These are phyloP conservation scores for Drymonia ruficornis DNA, from an alignment of 2,888 invertebrate genomes.

Conservation along the genomic window DNA sequence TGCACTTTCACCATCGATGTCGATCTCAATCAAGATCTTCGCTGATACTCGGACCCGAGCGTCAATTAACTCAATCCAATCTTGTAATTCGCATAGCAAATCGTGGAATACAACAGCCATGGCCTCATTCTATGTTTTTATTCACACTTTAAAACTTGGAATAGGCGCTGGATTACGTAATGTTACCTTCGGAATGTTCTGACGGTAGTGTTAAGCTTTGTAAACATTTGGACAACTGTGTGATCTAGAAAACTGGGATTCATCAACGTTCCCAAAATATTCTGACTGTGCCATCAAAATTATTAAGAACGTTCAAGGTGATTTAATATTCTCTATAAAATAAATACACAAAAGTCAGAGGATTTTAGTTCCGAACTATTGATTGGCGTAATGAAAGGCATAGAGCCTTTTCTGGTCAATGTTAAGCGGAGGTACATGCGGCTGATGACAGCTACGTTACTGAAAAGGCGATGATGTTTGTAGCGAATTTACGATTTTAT, in stretches of 20 bases:
- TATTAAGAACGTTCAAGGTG: no score
- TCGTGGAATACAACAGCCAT: constrained; percentile 39
- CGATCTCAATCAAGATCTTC: constrained; percentile 14
- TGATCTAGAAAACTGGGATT: constrained; percentile 18
- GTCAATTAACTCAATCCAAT: constrained; percentile 29
- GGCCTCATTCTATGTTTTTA: constrained; percentile 48
- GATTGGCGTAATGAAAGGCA: no score
- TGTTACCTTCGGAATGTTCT: constrained; percentile 20
- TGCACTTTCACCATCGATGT: constrained; percentile 25
- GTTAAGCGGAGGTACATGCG: no score
- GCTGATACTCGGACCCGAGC: constrained; percentile 10
- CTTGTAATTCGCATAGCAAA: constrained; percentile 41
- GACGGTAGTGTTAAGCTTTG: constrained; percentile 5
- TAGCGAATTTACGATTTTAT: no score
- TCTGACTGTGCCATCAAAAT: no score
- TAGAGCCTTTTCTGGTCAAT: no score
- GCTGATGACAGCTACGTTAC: no score
- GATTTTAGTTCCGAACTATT: no score
- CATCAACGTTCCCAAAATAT: neutral
- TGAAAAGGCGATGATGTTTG: no score
- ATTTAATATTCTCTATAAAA: no score
- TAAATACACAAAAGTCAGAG: no score
- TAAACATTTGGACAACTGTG: constrained; percentile 8
- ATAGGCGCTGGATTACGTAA: constrained; percentile 23
- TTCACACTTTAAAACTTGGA: constrained; percentile 27